Percentiles rank a stretch among this genome's conserved stretches.
These are phyloP conservation scores for Microplitis demolitor DNA, from an alignment of 1,140 invertebrate genomes.

Conservation along the genomic window DNA sequence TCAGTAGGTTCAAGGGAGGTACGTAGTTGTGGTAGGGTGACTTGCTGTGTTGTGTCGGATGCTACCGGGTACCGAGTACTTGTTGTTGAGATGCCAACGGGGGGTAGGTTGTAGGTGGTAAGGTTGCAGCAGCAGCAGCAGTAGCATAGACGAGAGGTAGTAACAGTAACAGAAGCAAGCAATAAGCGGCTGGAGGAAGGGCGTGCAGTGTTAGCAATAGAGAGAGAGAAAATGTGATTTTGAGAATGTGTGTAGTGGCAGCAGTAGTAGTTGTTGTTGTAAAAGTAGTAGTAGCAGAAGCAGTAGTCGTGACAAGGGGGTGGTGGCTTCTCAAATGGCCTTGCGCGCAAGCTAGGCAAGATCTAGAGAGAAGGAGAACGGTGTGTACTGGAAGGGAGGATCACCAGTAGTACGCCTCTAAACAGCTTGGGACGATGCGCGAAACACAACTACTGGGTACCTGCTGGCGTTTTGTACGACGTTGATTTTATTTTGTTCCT, in stretches of 20 bases:
- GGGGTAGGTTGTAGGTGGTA: conserved; percentile 23
- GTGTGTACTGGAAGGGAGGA: background rate
- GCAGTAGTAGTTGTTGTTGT: background rate
- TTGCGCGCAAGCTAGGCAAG: conserved; percentile 42
- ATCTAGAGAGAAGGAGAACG: conserved; percentile 11
- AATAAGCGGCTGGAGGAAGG: too few relatives aligned
- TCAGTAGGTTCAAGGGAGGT: background rate
- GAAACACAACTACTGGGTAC: conserved; percentile 40
- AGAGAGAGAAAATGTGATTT: conserved; percentile 7
- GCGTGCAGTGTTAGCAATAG: background rate
- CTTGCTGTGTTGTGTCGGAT: conserved; percentile 60
- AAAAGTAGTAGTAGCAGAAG: background rate
- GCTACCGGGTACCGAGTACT: conserved; percentile 57
- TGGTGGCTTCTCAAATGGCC: conserved; percentile 40
- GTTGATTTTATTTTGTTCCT: too few relatives aligned
- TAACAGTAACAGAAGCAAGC: too few relatives aligned
- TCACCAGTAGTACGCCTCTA: conserved; percentile 28
- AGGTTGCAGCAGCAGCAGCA: conserved; percentile 12
- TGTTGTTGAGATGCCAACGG: conserved; percentile 58
- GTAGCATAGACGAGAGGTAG: background rate
- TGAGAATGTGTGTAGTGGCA: background rate
- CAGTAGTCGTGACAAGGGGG: conserved; percentile 23
- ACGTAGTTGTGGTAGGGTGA: conserved; percentile 43
- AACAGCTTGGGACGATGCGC: conserved; percentile 37
- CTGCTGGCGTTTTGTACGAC: too few relatives aligned